phyloP scores from a whole-genome alignment of 2,113 vertebrate genomes.

The Rhodinocichla rosea region DNA sequence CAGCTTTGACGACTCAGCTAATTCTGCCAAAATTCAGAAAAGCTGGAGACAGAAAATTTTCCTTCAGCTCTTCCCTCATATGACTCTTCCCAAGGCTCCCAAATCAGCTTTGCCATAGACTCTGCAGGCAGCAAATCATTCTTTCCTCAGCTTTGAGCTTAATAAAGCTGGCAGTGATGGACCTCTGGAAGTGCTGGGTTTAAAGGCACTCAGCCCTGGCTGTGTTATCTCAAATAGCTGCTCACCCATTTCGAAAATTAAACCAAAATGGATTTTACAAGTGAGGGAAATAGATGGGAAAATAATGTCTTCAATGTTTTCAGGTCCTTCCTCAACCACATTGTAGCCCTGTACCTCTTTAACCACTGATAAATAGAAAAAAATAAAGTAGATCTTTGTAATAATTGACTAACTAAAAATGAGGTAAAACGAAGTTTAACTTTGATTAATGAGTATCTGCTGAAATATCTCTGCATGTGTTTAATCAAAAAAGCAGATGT shows the following conservation, averaged over 20 bases:
- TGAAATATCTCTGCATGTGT: not conserved
- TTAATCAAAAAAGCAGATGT: constrained; percentile 51
- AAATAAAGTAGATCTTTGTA: not conserved
- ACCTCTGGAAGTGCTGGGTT: not conserved
- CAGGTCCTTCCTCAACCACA: not conserved
- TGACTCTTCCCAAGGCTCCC: not conserved
- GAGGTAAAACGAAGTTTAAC: not conserved
- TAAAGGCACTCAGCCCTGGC: not conserved
- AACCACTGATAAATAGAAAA: not conserved
- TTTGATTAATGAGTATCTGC: constrained; percentile 7
- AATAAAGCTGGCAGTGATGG: not conserved
- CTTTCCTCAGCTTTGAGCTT: not conserved
- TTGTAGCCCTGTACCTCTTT: not conserved
- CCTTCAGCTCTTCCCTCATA: not conserved
- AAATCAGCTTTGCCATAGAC: not conserved
- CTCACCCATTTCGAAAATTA: not conserved
- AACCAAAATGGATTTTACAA: not conserved
- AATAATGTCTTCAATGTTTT: not conserved
- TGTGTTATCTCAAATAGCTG: not conserved
- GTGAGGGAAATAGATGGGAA: not conserved
- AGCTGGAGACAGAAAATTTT: not conserved
- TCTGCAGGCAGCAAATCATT: not conserved
- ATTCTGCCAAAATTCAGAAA: not conserved
- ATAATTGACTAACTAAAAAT: not conserved
- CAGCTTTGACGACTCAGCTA: not conserved